Conservation (phyloP, 1,140 invertebrate species). For the Drosophila suzukii region DNA sequence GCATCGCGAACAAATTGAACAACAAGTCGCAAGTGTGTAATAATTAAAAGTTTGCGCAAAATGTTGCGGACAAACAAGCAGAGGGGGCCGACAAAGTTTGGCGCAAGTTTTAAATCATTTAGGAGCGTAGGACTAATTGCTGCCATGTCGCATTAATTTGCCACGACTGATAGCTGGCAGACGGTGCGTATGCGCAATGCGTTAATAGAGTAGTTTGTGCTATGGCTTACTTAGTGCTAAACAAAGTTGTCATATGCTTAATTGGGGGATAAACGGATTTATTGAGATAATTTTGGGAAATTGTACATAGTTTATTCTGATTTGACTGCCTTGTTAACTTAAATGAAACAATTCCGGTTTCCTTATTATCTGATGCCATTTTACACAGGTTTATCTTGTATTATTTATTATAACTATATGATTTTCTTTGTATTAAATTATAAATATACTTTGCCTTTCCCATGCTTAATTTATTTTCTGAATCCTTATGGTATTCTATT, state of each 20-base stretch:
- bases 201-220: not conserved
- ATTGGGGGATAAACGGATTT: no score
- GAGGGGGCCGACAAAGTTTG: constrained; percentile 47
- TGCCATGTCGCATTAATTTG: constrained; percentile 44
- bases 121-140: constrained; percentile 60
- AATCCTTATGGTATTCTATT: not conserved
- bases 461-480: not conserved
- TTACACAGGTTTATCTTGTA: no score
- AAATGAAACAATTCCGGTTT: not conserved
- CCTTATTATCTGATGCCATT: no score
- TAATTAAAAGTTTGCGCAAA: constrained; percentile 73
- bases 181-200: constrained; percentile 55
- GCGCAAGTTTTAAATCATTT: constrained; percentile 71
- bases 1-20: constrained; percentile 74
- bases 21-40: constrained; percentile 68
- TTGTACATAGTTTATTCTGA: not conserved
- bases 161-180: constrained; percentile 16
- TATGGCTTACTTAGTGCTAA: not conserved
- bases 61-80: constrained; percentile 19
- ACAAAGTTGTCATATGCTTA: not conserved
- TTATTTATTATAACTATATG: no score
- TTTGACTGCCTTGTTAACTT: not conserved
- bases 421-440: no score
- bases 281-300: not conserved
- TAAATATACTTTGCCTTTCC: no score